phyloP scores from a whole-genome alignment of 2,113 vertebrate species.

The Protomyctophum bolini region DNA sequence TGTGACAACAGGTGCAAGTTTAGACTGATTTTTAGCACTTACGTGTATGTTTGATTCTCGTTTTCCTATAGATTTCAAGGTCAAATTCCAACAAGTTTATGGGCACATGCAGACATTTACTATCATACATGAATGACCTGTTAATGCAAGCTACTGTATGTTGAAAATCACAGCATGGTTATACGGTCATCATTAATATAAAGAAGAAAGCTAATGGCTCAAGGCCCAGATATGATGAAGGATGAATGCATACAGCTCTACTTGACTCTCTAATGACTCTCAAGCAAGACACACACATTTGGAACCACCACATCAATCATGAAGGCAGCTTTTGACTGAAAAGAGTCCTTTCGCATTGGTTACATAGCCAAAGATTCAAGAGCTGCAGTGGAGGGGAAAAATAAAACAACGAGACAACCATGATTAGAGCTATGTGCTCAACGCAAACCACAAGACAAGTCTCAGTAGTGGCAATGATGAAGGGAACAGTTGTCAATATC shows the following conservation, averaged over 20 bases:
- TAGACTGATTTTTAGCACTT: conserved; percentile 52
- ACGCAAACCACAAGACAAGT: conserved; percentile 42
- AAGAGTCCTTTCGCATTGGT: conserved; percentile 55
- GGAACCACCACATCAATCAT: conserved; percentile 46
- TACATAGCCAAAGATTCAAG: conserved; percentile 59
- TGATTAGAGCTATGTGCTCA: conserved; percentile 34
- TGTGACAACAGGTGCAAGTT: conserved; percentile 82
- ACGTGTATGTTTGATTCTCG: conserved; percentile 53
- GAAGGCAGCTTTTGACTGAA: conserved; percentile 44
- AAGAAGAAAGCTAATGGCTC: conserved; percentile 43
- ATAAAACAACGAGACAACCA: conserved; percentile 16
- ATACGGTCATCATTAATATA: conserved; percentile 29
- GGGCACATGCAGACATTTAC: conserved; percentile 42
- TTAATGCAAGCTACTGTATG: background rate
- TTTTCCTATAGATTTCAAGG: conserved; percentile 45
- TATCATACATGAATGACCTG: conserved; percentile 23
- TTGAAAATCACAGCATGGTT: conserved; percentile 38
- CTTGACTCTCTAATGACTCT: conserved; percentile 38
- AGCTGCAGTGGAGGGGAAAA: conserved; percentile 42
- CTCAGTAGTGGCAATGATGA: conserved; percentile 49
- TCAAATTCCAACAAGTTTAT: conserved; percentile 46
- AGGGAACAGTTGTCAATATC: conserved; percentile 45
- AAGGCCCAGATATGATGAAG: conserved; percentile 38
- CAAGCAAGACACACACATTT: conserved; percentile 35
- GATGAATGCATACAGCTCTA: conserved; percentile 31